A percentile compares a stretch with the other conserved stretches of the same genome.
Conservation (phyloP, 2,797 vertebrate genomes). For the Molothrus aeneus region DNA sequence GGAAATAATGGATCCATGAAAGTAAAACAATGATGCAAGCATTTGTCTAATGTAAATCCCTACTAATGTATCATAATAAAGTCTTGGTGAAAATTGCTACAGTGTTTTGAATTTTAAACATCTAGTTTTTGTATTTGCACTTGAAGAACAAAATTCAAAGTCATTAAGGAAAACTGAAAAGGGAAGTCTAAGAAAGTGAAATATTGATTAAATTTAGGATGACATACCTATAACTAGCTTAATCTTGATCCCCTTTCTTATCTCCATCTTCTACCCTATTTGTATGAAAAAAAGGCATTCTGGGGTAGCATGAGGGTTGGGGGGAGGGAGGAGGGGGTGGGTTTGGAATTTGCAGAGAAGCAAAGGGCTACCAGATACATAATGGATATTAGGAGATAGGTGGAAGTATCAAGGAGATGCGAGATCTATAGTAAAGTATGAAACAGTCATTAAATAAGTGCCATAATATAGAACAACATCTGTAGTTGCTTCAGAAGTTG, state of each 20-base stretch:
- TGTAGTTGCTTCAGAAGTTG: neutral
- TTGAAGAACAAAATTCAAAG: neutral
- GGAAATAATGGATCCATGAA: neutral
- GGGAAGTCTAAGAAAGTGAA: neutral
- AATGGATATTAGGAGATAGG: neutral
- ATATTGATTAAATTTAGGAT: neutral
- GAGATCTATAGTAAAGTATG: neutral
- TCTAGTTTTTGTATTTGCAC: neutral
- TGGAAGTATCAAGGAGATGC: neutral
- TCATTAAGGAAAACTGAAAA: neutral
- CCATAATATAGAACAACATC: neutral
- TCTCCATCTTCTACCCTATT: neutral
- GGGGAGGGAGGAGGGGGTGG: neutral
- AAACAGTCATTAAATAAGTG: neutral
- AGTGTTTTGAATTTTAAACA: neutral
- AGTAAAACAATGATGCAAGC: neutral
- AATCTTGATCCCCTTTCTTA: neutral
- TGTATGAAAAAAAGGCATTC: neutral
- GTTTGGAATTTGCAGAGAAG: neutral
- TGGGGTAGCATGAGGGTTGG: fast-evolving
- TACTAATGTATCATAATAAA: conserved; percentile 45
- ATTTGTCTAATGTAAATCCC: neutral
- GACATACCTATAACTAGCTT: neutral
- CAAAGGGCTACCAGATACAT: neutral
- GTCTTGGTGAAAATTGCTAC: neutral